Conservation (phyloP, 2,113 vertebrate genomes). For the Vireo altiloquus region DNA sequence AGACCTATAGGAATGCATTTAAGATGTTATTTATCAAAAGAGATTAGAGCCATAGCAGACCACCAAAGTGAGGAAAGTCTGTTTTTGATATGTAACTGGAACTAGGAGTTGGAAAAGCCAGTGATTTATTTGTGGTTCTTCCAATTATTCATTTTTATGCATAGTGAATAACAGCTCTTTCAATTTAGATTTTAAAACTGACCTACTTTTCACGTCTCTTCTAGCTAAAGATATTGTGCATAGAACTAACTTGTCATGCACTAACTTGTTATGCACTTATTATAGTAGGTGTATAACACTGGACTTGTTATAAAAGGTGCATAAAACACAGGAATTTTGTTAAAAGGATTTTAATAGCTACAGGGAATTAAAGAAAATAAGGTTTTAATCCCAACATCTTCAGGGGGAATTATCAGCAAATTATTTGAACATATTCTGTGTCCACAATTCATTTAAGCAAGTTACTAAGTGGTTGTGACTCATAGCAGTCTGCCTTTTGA, state of each 20-base stretch:
- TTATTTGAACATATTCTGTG: neutral
- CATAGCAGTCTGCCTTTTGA: neutral
- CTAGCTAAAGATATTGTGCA: neutral
- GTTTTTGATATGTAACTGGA: neutral
- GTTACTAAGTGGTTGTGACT: neutral
- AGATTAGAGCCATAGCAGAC: neutral
- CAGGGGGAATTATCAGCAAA: neutral
- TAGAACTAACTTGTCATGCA: neutral
- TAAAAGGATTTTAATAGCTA: neutral
- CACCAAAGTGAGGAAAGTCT: neutral
- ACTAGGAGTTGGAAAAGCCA: neutral
- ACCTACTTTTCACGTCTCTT: neutral
- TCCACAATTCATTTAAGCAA: neutral
- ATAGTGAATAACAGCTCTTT: neutral
- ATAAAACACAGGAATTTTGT: neutral
- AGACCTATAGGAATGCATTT: neutral
- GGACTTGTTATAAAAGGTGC: neutral
- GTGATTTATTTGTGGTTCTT: neutral
- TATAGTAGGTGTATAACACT: neutral
- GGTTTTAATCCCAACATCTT: neutral
- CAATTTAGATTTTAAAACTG: neutral
- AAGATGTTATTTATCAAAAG: neutral
- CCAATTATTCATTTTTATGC: neutral
- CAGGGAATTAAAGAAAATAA: neutral
- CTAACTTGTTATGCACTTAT: neutral